These are phyloP conservation scores for Ectemnius lituratus DNA, from an alignment of 2,888 invertebrate genomes.

Conservation along the genomic window DNA sequence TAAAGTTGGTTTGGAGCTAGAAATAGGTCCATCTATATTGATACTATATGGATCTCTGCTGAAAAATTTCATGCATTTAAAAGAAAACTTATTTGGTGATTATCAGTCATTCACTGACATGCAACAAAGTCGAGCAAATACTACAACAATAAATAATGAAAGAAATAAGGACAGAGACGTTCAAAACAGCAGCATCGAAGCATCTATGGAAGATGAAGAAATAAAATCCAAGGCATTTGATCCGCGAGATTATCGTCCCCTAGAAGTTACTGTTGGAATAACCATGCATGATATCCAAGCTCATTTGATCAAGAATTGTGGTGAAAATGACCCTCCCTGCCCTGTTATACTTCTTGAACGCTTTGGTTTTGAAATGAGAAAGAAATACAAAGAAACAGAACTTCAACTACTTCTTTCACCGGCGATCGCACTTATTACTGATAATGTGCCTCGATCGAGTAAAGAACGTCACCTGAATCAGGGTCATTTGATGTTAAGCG, in stretches of 20 bases:
- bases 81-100: constrained; percentile 98
- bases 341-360: constrained; percentile 93
- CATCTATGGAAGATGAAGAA: constrained; percentile 84
- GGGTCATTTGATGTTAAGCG: constrained; percentile 91
- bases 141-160: constrained; percentile 74
- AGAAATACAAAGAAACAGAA: constrained; percentile 93
- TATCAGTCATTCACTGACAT: constrained; percentile 96
- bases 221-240: constrained; percentile 85
- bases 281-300: constrained; percentile 97
- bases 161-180: constrained; percentile 71
- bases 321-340: constrained; percentile 93
- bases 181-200: constrained; percentile 77
- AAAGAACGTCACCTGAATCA: constrained; percentile 87
- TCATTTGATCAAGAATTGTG: constrained; percentile 95
- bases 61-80: constrained; percentile 91
- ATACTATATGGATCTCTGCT: constrained; percentile 95
- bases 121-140: constrained; percentile 82
- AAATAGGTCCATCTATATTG: constrained; percentile 95
- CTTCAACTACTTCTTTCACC: constrained; percentile 94
- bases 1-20: constrained; percentile 93
- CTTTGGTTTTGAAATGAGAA: constrained; percentile 98
- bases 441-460: constrained; percentile 84
- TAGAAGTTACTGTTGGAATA: constrained; percentile 94
- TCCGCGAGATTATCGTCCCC: constrained; percentile 91
- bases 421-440: constrained; percentile 88